These are phyloP conservation scores for Eudyptes chrysolophus DNA, from an alignment of 2,113 vertebrate genomes.

Conservation along the genomic window DNA sequence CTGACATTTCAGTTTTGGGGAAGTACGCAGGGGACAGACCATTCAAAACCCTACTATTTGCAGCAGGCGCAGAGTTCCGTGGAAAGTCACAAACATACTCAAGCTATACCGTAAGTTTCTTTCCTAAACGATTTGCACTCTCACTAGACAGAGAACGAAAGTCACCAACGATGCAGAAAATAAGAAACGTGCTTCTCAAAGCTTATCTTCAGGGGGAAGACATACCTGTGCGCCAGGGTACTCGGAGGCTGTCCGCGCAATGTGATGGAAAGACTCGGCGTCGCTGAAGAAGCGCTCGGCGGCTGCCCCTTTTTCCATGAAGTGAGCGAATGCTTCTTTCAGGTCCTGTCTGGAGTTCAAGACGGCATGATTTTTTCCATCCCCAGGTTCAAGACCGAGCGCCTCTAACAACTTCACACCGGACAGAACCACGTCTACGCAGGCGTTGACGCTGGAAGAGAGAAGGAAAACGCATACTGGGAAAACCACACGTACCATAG, in stretches of 20 bases:
- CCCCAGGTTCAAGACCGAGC: slow-evolving; percentile 80
- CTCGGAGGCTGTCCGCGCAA: slow-evolving; percentile 82
- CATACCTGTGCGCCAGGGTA: slow-evolving; percentile 88
- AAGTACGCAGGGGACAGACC: neutral
- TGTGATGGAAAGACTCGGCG: slow-evolving; percentile 77
- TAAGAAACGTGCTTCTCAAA: rapidly evolving
- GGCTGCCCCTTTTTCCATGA: slow-evolving; percentile 89
- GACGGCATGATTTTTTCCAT: slow-evolving; percentile 80
- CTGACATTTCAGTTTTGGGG: neutral
- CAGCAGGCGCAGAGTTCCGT: neutral
- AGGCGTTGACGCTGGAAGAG: slow-evolving; percentile 88
- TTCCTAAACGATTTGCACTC: neutral
- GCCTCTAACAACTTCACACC: slow-evolving; percentile 91
- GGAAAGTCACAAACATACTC: neutral
- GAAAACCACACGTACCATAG: neutral
- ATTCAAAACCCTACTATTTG: neutral
- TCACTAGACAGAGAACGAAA: rapidly evolving
- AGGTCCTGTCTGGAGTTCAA: slow-evolving; percentile 84
- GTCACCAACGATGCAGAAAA: rapidly evolving
- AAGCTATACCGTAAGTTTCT: neutral
- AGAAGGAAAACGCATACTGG: neutral
- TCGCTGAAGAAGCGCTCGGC: slow-evolving; percentile 95
- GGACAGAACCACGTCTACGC: slow-evolving; percentile 93
- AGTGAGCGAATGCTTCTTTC: slow-evolving; percentile 87
- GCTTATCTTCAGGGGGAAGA: rapidly evolving